Conservation (phyloP, 2,113 vertebrate species). For the Anoplopoma fimbria region DNA sequence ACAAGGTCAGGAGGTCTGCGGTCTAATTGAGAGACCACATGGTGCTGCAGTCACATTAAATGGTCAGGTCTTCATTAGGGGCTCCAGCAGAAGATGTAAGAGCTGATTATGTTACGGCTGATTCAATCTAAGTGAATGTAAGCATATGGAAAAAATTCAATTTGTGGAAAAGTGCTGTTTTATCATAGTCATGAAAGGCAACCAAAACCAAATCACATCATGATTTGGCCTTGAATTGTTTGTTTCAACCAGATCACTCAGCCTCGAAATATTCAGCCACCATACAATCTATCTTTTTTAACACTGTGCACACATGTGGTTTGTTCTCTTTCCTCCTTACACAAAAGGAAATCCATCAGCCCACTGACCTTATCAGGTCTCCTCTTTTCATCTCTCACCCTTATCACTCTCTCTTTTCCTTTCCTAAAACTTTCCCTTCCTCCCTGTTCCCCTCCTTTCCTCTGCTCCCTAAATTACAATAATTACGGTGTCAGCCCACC, state of each 20-base stretch:
- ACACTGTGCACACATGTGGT: conserved; percentile 22
- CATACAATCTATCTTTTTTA: conserved; percentile 17
- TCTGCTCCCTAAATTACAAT: conserved; percentile 73
- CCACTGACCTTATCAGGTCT: conserved; percentile 20
- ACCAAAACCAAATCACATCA: conserved; percentile 5
- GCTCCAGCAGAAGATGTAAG: conserved; percentile 19
- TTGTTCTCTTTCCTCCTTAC: conserved; percentile 25
- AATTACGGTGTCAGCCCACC: conserved; percentile 73
- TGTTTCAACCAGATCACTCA: background rate
- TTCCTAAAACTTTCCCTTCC: conserved; percentile 46
- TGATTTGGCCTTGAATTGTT: background rate
- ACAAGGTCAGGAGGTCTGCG: conserved; percentile 67
- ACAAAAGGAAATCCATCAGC: conserved; percentile 46
- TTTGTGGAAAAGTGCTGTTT: conserved; percentile 9
- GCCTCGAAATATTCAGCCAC: conserved; percentile 20
- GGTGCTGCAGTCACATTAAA: conserved; percentile 70
- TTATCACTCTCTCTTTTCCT: conserved; percentile 15
- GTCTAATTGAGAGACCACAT: conserved; percentile 78
- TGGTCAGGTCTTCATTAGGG: conserved; percentile 67
- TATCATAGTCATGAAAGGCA: conserved; percentile 4
- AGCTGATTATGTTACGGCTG: conserved; percentile 53
- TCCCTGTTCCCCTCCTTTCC: conserved; percentile 52
- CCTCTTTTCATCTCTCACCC: conserved; percentile 36
- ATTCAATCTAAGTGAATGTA: conserved; percentile 28
- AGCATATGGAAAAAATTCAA: conserved; percentile 36